Percentiles rank a stretch among this genome's conserved stretches.
Conservation (phyloP, 2,888 invertebrate species). For the Platycnemis pennipes region DNA sequence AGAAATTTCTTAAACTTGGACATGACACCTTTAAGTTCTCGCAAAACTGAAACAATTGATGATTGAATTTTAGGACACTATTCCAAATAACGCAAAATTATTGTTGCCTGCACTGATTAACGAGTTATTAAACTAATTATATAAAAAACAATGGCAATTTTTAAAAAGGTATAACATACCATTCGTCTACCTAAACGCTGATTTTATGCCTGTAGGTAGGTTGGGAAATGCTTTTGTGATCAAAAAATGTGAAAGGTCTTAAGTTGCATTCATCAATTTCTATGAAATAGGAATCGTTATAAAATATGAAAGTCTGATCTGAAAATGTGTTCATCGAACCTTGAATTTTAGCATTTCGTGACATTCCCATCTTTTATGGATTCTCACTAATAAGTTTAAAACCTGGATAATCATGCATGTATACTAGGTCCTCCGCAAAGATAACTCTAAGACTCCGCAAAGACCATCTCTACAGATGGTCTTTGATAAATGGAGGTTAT, state of each 20-base stretch:
- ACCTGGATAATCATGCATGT: not conserved
- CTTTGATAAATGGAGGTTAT: not conserved
- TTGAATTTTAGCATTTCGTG: not conserved
- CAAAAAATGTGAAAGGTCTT: not conserved
- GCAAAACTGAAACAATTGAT: not conserved
- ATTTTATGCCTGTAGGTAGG: not conserved
- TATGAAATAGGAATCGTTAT: not conserved
- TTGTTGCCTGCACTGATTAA: not conserved
- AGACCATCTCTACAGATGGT: not conserved
- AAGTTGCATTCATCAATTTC: not conserved
- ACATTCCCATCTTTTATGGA: not conserved
- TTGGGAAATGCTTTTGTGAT: not conserved
- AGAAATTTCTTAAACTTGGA: not conserved
- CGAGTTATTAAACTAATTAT: not conserved
- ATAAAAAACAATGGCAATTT: not conserved
- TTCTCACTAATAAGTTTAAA: not conserved
- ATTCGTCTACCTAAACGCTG: slow-evolving; percentile 16
- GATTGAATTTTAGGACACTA: not conserved
- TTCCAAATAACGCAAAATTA: not conserved
- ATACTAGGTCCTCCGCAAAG: not conserved
- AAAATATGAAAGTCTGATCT: not conserved
- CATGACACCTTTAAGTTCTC: not conserved
- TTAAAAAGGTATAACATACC: not conserved
- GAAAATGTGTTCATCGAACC: not conserved
- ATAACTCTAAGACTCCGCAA: no score